phyloP scores from a whole-genome alignment of 2,113 vertebrate species.

The Barbus barbus region DNA sequence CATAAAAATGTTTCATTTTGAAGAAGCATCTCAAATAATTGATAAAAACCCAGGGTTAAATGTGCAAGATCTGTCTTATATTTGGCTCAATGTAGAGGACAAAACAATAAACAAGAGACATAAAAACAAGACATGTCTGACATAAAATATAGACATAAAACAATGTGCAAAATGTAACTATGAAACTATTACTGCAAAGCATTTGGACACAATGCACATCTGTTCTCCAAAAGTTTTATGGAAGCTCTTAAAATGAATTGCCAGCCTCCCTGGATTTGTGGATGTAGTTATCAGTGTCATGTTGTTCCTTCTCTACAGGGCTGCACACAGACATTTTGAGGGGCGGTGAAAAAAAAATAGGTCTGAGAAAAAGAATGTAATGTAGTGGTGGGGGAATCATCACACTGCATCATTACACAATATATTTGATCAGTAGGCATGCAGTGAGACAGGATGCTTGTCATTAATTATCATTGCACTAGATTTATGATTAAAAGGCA shows the following conservation, averaged over 20 bases:
- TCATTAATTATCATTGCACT: background rate
- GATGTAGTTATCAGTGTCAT: background rate
- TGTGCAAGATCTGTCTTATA: background rate
- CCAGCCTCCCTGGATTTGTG: background rate
- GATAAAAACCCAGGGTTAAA: too few relatives aligned
- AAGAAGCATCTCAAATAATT: too few relatives aligned
- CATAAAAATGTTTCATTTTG: too few relatives aligned
- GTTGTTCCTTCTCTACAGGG: background rate
- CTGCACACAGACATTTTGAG: background rate
- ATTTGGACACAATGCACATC: background rate
- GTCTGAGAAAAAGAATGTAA: background rate
- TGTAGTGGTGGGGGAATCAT: background rate
- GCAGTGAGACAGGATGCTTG: background rate
- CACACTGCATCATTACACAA: background rate
- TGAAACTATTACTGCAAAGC: background rate
- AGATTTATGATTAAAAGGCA: background rate
- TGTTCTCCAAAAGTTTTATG: slow-evolving; percentile 2
- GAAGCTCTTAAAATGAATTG: slow-evolving; percentile 8
- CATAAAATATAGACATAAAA: slow-evolving; percentile 11
- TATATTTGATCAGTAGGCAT: background rate
- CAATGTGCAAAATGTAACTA: background rate
- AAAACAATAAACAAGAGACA: background rate
- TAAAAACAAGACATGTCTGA: background rate
- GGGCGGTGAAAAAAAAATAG: background rate
- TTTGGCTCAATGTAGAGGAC: background rate